Base-by-base conservation (phyloP, 2,888 invertebrate species). In the Arctia plantaginis region DNA sequence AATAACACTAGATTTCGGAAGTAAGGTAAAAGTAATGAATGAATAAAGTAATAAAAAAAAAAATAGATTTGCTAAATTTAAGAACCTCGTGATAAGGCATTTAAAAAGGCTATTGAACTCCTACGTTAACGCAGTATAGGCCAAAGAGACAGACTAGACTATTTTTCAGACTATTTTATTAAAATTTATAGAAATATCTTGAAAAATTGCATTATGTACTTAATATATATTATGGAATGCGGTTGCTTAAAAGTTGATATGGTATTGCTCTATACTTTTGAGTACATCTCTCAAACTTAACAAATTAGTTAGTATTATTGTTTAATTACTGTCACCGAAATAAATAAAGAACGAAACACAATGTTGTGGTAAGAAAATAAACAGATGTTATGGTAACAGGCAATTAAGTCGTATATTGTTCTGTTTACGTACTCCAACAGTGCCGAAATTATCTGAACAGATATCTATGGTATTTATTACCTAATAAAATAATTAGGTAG, bases 361-460 rank as follows among this genome's bases (percentile, higher is more conserved):
- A 30, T 62, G 30, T 62, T 62, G 30, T 30, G 59, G 59, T 27
- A 62, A 30, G 30, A 30, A 18, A 62, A 62, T 62, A 30, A 62
- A 30, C 62, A 62, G 62, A 69, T 69, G 35, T 55, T 30, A 27
- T 27, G 47, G 51, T n/a, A 51, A 71, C 35, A 51, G 65, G 65
- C 39, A 47, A 51, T 71, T 64, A 70, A 70, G 70, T 71, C n/a
- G 30, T 72, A 33, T 30, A 44, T 51, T 66, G 71, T 55, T 35
- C 18, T n/a, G 10, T 55, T 55, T 39, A 51, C 51, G 51, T 47
- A 20, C 18, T 51, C 66, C 66, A 12, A 20, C 23, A n/a, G 44
- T 65, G 27, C 47, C 35, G 71, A 20, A 51, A 51, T 66, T 66
- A 65, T 51, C 47, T 71, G 35, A 23, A 65, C 51, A 66, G 66